A percentile compares a stretch with the other conserved stretches of the same genome.
Conservation (phyloP, 2,113 vertebrate genomes). For the Beaufortia kweichowensis region DNA sequence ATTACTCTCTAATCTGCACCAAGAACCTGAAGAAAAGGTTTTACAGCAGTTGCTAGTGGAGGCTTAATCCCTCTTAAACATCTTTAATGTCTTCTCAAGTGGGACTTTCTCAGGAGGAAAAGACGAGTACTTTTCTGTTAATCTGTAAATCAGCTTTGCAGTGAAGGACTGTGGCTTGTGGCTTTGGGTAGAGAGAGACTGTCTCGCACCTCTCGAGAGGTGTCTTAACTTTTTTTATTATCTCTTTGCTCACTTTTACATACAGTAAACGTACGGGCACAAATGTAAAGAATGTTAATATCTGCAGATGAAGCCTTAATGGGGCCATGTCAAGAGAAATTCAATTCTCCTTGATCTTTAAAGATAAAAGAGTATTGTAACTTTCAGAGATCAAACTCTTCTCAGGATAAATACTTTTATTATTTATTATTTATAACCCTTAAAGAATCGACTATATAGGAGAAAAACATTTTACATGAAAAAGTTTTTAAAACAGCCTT, state of each 20-base stretch:
- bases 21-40: constrained; percentile 56
- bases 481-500: too few species aligned
- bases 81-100: constrained; percentile 59
- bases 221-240: constrained; percentile 27
- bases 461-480: too few species aligned
- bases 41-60: constrained; percentile 60
- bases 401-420: too few species aligned
- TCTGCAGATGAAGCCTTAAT: background rate
- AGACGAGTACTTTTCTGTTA: constrained; percentile 43
- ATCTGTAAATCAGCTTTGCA: constrained; percentile 60
- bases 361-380: background rate
- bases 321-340: background rate
- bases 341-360: background rate
- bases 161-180: constrained; percentile 38
- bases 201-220: constrained; percentile 28
- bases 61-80: constrained; percentile 66
- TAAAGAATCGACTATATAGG: too few species aligned
- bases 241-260: background rate
- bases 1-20: constrained; percentile 49
- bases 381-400: too few species aligned
- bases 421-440: too few species aligned
- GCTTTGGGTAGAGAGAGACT: constrained; percentile 36
- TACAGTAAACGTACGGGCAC: background rate
- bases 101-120: constrained; percentile 50
- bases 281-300: background rate